Evolutionary conservation across 2,888 invertebrate species (phyloP), one percentile per base, ranked within the genome.

Genomic region (Macropis europaea): DNA sequence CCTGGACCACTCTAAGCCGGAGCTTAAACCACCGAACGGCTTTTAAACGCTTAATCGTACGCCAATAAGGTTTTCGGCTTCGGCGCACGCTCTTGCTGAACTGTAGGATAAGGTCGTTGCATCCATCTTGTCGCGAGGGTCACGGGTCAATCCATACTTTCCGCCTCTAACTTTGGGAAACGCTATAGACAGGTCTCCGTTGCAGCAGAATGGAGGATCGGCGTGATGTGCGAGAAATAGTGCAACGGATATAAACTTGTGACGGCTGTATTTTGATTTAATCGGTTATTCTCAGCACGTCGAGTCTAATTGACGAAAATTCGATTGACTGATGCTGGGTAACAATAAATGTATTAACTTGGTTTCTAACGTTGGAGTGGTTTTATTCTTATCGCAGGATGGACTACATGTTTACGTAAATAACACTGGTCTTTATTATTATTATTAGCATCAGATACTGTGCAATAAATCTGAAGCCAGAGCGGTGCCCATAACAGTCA

Each of bases 31-130:
- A 69, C 71, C 75, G 76, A 79, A 76, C 66, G 79, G 62, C 81
- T 81, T 79, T 83, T 82, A 82, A 83, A 77, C 77, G 82, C 77
- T 84, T 83, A 84, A 85, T 83, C 83, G 83, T 77, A 48, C 69
- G 70, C 77, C 79, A 76, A 81, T 82, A 64, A 70, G 53, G 47
- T 56, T 77, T 74, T 69, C 75, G 59, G 47, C 52, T 50, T 13
- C 28, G 26, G 36, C 53, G 36, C 48, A 13, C 13, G 7, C 28
- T 42, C 50, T 43, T 22, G 28, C 34, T 34, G 40, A 48, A 13
- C 32, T 4, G 9, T 28, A 28, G 48, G 4, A 22, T 59, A 40
- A 7, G 26, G 4, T 15, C 36, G 53, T 62, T 19, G 42, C 13
- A 15, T 45, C 19, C 53, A 43, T 36, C 36, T 53, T 53, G 45